Conservation (phyloP, 2,888 invertebrate genomes). For the Aplocera efformata region DNA sequence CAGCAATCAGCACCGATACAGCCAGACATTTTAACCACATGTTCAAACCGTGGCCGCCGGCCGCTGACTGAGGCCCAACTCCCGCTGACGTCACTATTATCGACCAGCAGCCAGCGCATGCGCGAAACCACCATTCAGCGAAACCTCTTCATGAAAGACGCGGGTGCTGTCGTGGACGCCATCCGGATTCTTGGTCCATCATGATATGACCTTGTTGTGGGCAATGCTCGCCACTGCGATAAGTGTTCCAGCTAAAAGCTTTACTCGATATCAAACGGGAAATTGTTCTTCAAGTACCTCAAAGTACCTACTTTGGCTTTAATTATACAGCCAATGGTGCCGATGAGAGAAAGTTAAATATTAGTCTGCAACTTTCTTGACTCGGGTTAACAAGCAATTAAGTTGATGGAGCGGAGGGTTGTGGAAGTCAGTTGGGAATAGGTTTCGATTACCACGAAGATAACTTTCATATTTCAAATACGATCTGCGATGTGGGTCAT, state of each 20-base stretch:
- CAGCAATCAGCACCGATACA: conserved; percentile 63
- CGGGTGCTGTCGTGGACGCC: conserved; percentile 48
- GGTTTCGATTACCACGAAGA: background rate
- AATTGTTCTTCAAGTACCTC: conserved; percentile 13
- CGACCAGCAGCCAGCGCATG: conserved; percentile 65
- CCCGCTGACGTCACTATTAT: conserved; percentile 72
- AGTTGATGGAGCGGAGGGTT: background rate
- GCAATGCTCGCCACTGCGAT: conserved; percentile 15
- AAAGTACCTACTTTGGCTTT: background rate
- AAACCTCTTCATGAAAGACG: conserved; percentile 46
- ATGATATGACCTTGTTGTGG: conserved; percentile 31
- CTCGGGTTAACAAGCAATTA: background rate
- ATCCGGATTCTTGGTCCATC: conserved; percentile 35
- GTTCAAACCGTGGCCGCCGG: conserved; percentile 61
- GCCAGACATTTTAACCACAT: conserved; percentile 75
- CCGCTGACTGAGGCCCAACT: conserved; percentile 68
- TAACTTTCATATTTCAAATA: no score
- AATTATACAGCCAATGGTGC: background rate
- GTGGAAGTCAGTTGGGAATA: no score
- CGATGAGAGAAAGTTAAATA: no score
- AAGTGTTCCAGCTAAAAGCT: conserved; percentile 33
- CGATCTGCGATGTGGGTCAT: no score
- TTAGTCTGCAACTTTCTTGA: background rate
- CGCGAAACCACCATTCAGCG: conserved; percentile 48
- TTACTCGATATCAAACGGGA: conserved; percentile 17